Conservation (phyloP, 2,888 invertebrate genomes). For the Unio pictorum region DNA sequence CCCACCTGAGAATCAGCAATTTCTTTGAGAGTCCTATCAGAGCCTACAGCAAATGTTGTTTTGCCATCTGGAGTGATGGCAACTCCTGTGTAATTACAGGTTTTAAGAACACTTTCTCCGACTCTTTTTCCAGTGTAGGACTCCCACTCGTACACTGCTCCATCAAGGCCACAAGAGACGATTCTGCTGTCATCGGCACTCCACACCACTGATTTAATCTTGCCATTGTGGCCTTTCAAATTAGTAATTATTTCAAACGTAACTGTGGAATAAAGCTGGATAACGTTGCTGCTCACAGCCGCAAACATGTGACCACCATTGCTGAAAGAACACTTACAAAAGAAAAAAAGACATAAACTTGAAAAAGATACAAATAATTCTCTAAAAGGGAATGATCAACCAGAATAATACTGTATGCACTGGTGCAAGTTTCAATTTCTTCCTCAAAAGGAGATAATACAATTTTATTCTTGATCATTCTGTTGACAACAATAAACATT, state of each 20-base stretch:
- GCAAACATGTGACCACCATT: constrained; percentile 90
- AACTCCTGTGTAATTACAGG: constrained; percentile 81
- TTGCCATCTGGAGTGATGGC: constrained; percentile 76
- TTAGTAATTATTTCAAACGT: constrained; percentile 83
- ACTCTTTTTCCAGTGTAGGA: constrained; percentile 78
- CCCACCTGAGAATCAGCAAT: constrained; percentile 70
- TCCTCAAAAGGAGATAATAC: too few relatives aligned
- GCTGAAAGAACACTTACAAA: constrained; percentile 80
- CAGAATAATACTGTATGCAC: not conserved
- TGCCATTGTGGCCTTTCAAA: constrained; percentile 78
- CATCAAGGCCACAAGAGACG: constrained; percentile 89
- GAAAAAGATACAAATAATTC: too few relatives aligned
- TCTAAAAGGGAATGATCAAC: too few relatives aligned
- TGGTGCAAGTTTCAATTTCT: too few relatives aligned
- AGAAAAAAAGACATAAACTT: not conserved
- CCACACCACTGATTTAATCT: constrained; percentile 78
- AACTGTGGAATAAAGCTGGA: constrained; percentile 87
- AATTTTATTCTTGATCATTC: too few relatives aligned
- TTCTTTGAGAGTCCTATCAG: constrained; percentile 79
- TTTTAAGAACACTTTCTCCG: constrained; percentile 87
- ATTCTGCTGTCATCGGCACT: constrained; percentile 83
- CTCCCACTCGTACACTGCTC: constrained; percentile 93
- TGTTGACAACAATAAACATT: too few relatives aligned
- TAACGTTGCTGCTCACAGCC: constrained; percentile 87
- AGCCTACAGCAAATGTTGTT: constrained; percentile 80